Percentiles rank a stretch among this genome's conserved stretches.
Conservation (phyloP, 2,113 vertebrate species). For the Sylvia atricapilla region DNA sequence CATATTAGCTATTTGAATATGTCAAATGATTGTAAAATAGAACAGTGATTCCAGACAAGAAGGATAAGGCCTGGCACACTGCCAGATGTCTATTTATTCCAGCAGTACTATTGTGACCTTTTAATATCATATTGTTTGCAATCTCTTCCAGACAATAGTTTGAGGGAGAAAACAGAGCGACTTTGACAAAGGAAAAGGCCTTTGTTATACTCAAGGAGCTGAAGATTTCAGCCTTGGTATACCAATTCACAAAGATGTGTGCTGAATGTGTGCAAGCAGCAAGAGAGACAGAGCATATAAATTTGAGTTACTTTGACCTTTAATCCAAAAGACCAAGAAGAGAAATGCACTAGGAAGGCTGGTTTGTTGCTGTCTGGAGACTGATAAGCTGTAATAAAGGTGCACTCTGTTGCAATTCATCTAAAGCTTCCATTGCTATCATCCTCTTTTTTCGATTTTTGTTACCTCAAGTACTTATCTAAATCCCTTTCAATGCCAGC, state of each 20-base stretch:
- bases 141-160: slow-evolving; percentile 44
- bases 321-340: slow-evolving; percentile 70
- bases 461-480: slow-evolving; percentile 80
- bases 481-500: slow-evolving; percentile 81
- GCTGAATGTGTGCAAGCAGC: slow-evolving; percentile 25
- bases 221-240: slow-evolving; percentile 41
- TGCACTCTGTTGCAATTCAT: slow-evolving; percentile 74
- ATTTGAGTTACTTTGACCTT: slow-evolving; percentile 80
- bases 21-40: slow-evolving; percentile 51
- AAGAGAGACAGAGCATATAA: slow-evolving; percentile 62
- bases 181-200: slow-evolving; percentile 32
- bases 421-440: slow-evolving; percentile 74
- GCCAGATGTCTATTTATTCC: slow-evolving; percentile 41
- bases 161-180: slow-evolving; percentile 17
- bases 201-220: slow-evolving; percentile 33
- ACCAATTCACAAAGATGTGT: slow-evolving; percentile 3
- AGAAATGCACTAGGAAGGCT: slow-evolving; percentile 65
- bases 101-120: slow-evolving; percentile 58
- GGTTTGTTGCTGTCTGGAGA: slow-evolving; percentile 78
- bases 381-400: slow-evolving; percentile 81
- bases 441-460: slow-evolving; percentile 75
- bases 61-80: background rate
- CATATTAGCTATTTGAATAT: slow-evolving; percentile 67
- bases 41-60: slow-evolving; percentile 21
- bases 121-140: slow-evolving; percentile 59